Conservation (phyloP, 2,888 invertebrate species). For the Drosophila austrosaltans region DNA sequence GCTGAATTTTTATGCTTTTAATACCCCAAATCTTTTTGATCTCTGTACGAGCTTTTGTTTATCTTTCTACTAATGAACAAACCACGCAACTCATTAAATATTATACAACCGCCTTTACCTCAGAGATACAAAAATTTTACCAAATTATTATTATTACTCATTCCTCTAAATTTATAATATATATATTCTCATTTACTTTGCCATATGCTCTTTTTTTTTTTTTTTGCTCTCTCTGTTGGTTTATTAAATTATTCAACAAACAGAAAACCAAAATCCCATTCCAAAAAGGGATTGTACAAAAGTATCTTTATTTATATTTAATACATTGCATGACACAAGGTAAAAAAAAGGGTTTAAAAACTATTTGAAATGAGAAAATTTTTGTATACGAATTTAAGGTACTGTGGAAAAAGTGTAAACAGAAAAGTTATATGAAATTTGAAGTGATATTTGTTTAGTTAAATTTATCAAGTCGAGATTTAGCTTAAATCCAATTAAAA, state of each 20-base stretch:
- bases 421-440: too few relatives aligned
- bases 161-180: conserved; percentile 2
- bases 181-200: neutral
- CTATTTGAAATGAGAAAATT: neutral
- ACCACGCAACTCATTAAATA: conserved; percentile 7
- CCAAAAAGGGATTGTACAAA: conserved; percentile 17
- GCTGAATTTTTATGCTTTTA: neutral
- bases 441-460: too few relatives aligned
- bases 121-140: neutral
- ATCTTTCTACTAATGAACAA: conserved; percentile 3
- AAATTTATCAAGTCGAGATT: too few relatives aligned
- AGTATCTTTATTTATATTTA: conserved; percentile 32
- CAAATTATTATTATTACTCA: conserved; percentile 11
- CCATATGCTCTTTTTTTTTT: neutral
- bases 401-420: neutral
- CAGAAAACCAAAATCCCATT: conserved; percentile 23
- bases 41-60: neutral
- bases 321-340: neutral
- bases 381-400: neutral
- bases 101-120: neutral
- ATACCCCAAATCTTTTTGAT: neutral
- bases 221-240: neutral
- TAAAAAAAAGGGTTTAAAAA: neutral
- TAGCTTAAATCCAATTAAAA: too few relatives aligned
- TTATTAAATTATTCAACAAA: conserved; percentile 33